Conservation (phyloP, 2,888 invertebrate genomes). For the Cephonodes hylas region DNA sequence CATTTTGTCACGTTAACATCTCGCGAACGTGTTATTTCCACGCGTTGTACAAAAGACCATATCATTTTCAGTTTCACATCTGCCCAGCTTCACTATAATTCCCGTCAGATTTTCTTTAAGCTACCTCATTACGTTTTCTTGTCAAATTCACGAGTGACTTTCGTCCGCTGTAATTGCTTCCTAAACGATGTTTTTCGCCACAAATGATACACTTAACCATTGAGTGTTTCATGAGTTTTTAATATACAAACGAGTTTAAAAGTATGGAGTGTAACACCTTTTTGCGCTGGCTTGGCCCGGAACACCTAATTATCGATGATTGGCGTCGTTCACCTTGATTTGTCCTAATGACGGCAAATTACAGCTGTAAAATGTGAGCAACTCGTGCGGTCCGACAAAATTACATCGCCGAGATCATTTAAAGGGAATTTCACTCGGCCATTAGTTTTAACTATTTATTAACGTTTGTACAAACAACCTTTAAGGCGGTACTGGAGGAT, state of each 20-base stretch:
- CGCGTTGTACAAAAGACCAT: neutral
- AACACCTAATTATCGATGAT: slow-evolving; percentile 72
- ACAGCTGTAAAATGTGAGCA: slow-evolving; percentile 51
- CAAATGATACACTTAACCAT: slow-evolving; percentile 51
- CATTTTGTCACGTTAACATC: slow-evolving; percentile 7
- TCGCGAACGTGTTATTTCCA: neutral
- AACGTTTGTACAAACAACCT: slow-evolving; percentile 30
- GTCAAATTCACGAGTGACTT: slow-evolving; percentile 24
- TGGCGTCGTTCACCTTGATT: slow-evolving; percentile 67
- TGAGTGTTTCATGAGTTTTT: slow-evolving; percentile 46
- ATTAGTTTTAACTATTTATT: slow-evolving; percentile 48
- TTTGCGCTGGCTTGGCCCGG: slow-evolving; percentile 58
- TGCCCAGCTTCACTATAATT: neutral
- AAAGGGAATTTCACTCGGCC: slow-evolving; percentile 48
- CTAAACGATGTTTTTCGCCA: slow-evolving; percentile 53
- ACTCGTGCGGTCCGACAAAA: slow-evolving; percentile 49
- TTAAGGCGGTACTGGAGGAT: slow-evolving; percentile 1
- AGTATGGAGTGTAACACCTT: slow-evolving; percentile 66
- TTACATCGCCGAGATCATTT: slow-evolving; percentile 33
- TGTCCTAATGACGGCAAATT: slow-evolving; percentile 74
- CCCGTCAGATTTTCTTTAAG: neutral
- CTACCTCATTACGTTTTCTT: neutral
- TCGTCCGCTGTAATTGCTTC: slow-evolving; percentile 40
- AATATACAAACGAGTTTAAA: slow-evolving; percentile 49
- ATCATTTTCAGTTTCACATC: slow-evolving; percentile 5